Base-by-base conservation (phyloP, 2,797 vertebrate genomes). In the Erethizon dorsatum region DNA sequence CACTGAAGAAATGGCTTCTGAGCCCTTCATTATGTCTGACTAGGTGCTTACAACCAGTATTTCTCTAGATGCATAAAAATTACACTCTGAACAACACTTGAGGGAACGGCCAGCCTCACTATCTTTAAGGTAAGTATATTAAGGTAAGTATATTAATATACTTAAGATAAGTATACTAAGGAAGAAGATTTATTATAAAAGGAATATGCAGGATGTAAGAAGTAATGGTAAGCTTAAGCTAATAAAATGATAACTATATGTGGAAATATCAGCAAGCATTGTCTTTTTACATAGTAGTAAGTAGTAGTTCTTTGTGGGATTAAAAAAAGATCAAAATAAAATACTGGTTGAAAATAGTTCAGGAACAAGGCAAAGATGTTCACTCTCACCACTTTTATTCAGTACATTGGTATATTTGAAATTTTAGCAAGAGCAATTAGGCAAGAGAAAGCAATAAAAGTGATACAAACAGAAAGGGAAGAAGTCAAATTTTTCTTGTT, bases 261-360 rank as follows among this genome's bases (percentile, higher is more conserved):
- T 90, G 10, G 37, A 80, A 88, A 56, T 87, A 37, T 0, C 26
- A 54, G 59, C 15, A 83, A 91, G 45, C 6, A 82, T 26, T 91
- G 12, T 88, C 71, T 84, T 79, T 87, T 63, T 69, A 83, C 87
- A 56, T 90, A 4, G 65, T 84, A 41, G 69, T 77, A 45, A 88
- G 6, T 45, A 73, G 9, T 63, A 80, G n/a, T 79, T 59, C 9
- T 86, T 83, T 24, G 0, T 59, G 20, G 0, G 0, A 71, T 57
- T 83, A 73, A 6, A 18, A 52, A 87, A 90, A 87, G 12, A 1
- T n/a, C 5, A 73, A 50, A 91, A 79, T 69, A 67, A 91, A 88
- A 80, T 52, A 80, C 6, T 61, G 0, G 8, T 67, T 69, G 88
- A 82, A 8, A 59, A 45, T 69, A 83, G 24, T 54, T 41, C 65